phyloP scores from a whole-genome alignment of 1,140 invertebrate species.

The Drosophila varians region DNA sequence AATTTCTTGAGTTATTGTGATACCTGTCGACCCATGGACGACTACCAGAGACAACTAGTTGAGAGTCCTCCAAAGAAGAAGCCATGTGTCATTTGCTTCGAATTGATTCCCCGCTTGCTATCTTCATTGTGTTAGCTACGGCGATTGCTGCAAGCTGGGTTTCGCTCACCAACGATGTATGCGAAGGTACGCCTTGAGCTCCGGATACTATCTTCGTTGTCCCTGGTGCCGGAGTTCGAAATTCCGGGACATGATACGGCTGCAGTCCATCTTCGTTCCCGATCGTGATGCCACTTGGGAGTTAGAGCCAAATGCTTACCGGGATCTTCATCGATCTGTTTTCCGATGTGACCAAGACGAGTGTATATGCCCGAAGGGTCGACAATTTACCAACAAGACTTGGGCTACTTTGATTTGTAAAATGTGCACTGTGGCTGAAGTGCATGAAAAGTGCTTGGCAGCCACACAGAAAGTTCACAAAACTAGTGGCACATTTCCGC shows the following conservation, averaged over 20 bases:
- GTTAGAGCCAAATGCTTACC: constrained; percentile 41
- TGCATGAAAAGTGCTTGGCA: constrained; percentile 35
- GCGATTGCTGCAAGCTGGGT: constrained; percentile 65
- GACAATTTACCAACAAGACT: constrained; percentile 16
- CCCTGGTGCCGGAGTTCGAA: constrained; percentile 59
- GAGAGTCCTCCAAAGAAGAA: constrained; percentile 4
- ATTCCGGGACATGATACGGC: constrained; percentile 51
- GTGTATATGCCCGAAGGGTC: constrained; percentile 52
- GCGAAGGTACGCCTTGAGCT: constrained; percentile 52
- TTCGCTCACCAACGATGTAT: constrained; percentile 62
- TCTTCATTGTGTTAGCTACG: constrained; percentile 22
- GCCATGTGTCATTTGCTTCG: constrained; percentile 56
- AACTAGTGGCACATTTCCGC: not conserved
- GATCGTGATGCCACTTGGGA: constrained; percentile 75
- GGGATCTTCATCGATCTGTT: constrained; percentile 50
- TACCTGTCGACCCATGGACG: constrained; percentile 41
- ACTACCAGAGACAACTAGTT: constrained; percentile 25
- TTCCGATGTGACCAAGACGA: constrained; percentile 39
- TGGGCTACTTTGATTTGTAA: constrained; percentile 40
- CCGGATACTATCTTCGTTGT: constrained; percentile 73
- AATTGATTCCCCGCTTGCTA: constrained; percentile 3
- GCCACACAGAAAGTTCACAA: not conserved
- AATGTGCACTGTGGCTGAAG: constrained; percentile 26
- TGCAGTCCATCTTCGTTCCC: constrained; percentile 67
- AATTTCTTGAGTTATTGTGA: constrained; percentile 51